phyloP scores from a whole-genome alignment of 2,113 vertebrate species.

The Hippocampus zosterae region DNA sequence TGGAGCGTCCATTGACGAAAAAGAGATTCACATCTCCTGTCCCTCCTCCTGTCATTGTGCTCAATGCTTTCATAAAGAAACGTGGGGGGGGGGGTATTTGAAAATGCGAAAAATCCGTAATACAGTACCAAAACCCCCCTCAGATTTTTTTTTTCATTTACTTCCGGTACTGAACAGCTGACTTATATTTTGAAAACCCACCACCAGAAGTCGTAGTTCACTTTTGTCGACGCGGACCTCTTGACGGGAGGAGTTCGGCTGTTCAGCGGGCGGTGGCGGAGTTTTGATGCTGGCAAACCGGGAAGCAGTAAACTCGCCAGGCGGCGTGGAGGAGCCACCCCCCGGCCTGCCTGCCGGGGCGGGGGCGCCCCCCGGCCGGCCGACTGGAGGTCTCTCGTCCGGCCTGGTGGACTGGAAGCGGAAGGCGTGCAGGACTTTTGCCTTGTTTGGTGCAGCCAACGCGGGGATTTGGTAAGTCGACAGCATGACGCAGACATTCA shows the following conservation, averaged over 20 bases:
- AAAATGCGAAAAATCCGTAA: background rate
- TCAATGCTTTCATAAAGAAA: too few relatives aligned
- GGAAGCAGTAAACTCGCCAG: slow-evolving; percentile 31
- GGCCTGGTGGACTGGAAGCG: slow-evolving; percentile 74
- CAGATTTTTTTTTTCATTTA: background rate
- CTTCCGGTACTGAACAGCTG: background rate
- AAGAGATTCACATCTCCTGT: too few relatives aligned
- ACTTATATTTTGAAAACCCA: slow-evolving; percentile 34
- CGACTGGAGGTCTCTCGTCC: slow-evolving; percentile 14
- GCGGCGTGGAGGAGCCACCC: slow-evolving; percentile 18
- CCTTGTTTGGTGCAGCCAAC: slow-evolving; percentile 78
- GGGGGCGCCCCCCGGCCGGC: slow-evolving; percentile 17
- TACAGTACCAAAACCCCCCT: background rate
- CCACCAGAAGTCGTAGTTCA: background rate
- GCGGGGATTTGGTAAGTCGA: slow-evolving; percentile 49
- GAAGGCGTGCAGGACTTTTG: slow-evolving; percentile 74
- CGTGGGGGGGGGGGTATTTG: too few relatives aligned
- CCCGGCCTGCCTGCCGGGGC: slow-evolving; percentile 14
- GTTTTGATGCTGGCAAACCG: slow-evolving; percentile 50
- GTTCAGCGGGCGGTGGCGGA: slow-evolving; percentile 23
- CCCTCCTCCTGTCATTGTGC: too few relatives aligned
- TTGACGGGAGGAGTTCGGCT: slow-evolving; percentile 20
- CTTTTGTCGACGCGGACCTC: slow-evolving; percentile 1
- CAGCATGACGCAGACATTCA: slow-evolving; percentile 54
- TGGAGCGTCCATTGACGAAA: too few relatives aligned